Conservation (phyloP, 2,113 vertebrate genomes). For the Phocoena phocoena region DNA sequence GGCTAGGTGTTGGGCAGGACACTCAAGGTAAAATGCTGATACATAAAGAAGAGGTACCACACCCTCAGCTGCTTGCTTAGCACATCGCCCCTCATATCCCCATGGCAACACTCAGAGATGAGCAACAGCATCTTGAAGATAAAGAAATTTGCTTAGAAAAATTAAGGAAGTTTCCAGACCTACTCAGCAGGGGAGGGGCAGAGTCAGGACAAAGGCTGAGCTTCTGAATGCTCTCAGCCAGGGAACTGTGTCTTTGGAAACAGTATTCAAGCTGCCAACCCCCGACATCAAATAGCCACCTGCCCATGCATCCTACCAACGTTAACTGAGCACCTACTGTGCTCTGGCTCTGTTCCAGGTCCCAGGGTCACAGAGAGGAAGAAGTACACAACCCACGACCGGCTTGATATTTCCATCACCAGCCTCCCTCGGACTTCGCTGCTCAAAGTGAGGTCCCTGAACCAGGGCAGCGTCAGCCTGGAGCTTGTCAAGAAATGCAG, state of each 20-base stretch:
- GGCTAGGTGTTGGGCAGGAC: accelerated
- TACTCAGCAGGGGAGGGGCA: too few species aligned
- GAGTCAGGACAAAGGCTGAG: neutral
- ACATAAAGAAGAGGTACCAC: accelerated
- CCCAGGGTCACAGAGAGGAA: neutral
- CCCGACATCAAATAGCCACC: neutral
- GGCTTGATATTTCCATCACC: neutral
- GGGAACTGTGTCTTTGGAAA: neutral
- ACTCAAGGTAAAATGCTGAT: accelerated
- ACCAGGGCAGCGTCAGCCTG: accelerated
- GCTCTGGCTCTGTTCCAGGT: neutral
- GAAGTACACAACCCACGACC: accelerated
- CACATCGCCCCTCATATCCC: accelerated
- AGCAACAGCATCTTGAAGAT: too few species aligned
- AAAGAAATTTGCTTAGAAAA: neutral
- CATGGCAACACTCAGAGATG: neutral
- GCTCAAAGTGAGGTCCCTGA: accelerated
- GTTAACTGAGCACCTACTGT: accelerated
- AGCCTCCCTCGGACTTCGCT: neutral
- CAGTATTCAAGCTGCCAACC: neutral
- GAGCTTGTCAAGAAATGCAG: neutral
- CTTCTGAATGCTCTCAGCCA: neutral
- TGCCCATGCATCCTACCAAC: accelerated
- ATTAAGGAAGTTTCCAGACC: neutral
- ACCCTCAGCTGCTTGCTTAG: neutral